These are phyloP conservation scores for Cebus imitator DNA, from an alignment of 2,113 vertebrate genomes.

Conservation along the genomic window DNA sequence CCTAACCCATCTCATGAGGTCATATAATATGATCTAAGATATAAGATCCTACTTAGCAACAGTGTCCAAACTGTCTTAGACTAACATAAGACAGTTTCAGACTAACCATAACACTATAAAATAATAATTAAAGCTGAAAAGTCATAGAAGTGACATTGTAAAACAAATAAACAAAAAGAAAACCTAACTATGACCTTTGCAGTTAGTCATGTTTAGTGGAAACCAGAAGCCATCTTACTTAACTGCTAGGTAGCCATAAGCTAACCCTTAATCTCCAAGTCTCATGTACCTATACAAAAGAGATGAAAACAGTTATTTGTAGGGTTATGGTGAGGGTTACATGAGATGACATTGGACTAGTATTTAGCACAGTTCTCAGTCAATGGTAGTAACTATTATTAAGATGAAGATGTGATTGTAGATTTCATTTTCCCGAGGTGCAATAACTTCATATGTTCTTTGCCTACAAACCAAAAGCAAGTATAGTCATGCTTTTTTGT, in stretches of 20 bases:
- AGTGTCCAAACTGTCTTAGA: neutral
- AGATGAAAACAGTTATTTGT: neutral
- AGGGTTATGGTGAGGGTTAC: neutral
- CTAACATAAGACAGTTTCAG: neutral
- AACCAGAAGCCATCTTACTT: neutral
- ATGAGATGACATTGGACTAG: neutral
- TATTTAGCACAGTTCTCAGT: neutral
- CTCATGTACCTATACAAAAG: neutral
- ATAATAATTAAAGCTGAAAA: neutral
- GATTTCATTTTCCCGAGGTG: neutral
- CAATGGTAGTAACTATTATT: neutral
- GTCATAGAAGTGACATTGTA: neutral
- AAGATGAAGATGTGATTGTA: neutral
- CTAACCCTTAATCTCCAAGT: neutral
- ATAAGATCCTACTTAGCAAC: neutral
- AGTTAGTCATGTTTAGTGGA: neutral
- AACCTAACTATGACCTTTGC: neutral
- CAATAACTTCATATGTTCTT: neutral
- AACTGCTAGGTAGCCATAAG: neutral
- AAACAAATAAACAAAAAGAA: neutral
- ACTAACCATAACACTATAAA: neutral
- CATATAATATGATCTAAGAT: neutral
- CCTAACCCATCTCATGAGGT: neutral
- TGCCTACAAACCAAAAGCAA: conserved; percentile 3
- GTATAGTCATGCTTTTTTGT: neutral